These are phyloP conservation scores for Zaprionus bogoriensis DNA, from an alignment of 2,888 invertebrate species.

Conservation along the genomic window DNA sequence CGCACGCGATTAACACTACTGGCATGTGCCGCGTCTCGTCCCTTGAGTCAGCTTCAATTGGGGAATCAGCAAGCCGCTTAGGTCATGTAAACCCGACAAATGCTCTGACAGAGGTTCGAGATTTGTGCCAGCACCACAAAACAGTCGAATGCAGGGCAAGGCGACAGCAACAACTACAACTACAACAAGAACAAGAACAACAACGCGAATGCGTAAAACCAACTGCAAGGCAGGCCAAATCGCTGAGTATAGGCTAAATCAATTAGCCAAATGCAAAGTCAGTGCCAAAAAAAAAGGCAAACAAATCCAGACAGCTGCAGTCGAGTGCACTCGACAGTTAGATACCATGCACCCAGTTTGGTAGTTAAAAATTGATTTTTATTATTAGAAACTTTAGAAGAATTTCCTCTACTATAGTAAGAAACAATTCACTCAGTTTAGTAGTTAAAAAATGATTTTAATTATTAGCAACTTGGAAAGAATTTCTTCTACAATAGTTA, in stretches of 20 bases:
- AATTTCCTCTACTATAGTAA: too few relatives aligned
- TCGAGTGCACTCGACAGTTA: too few relatives aligned
- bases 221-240: constrained; percentile 15
- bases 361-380: too few relatives aligned
- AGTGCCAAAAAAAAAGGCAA: constrained; percentile 61
- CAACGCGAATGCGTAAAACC: neutral
- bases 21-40: constrained; percentile 13
- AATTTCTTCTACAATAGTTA: too few relatives aligned
- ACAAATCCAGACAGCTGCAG: constrained; percentile 1
- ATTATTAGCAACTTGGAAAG: too few relatives aligned
- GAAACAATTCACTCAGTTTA: too few relatives aligned
- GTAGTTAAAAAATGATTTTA: too few relatives aligned
- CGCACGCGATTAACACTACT: neutral
- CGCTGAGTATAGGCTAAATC: constrained; percentile 60
- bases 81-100: constrained; percentile 68
- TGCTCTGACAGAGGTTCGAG: constrained; percentile 52
- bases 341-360: too few relatives aligned
- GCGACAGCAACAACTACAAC: constrained; percentile 43
- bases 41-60: constrained; percentile 15
- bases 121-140: constrained; percentile 56
- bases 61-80: constrained; percentile 68
- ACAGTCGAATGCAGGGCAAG: constrained; percentile 60
- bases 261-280: constrained; percentile 70
- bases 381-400: too few relatives aligned
- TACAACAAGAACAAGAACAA: too few relatives aligned